These are phyloP conservation scores for Urocolius indicus DNA, from an alignment of 2,113 vertebrate species.

Conservation along the genomic window DNA sequence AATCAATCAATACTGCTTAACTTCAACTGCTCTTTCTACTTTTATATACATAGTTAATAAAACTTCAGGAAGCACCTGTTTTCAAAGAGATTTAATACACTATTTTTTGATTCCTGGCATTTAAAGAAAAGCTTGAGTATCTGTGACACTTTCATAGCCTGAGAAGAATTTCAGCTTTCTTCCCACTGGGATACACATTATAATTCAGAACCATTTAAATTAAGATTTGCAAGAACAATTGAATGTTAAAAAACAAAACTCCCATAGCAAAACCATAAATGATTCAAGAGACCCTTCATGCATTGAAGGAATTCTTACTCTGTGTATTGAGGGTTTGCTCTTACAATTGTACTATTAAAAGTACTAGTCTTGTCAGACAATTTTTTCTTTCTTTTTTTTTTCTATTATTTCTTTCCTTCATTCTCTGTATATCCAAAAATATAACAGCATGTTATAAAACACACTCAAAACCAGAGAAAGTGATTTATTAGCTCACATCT, in stretches of 20 bases:
- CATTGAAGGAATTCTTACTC: neutral
- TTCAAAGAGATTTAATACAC: constrained; percentile 11
- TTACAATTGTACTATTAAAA: neutral
- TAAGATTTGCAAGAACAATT: neutral
- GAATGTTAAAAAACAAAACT: neutral
- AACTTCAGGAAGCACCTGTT: constrained; percentile 63
- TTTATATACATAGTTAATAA: constrained; percentile 43
- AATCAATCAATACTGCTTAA: neutral
- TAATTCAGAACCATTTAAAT: neutral
- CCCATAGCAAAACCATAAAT: neutral
- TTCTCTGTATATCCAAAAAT: neutral
- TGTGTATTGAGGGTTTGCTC: neutral
- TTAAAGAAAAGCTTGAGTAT: constrained; percentile 17
- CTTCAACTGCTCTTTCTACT: neutral
- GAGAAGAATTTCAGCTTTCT: constrained; percentile 28
- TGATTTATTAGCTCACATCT: neutral
- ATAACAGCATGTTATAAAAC: neutral
- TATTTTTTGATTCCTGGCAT: constrained; percentile 18
- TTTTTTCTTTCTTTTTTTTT: neutral
- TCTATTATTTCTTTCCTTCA: neutral
- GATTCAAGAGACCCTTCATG: neutral
- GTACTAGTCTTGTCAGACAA: neutral
- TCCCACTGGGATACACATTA: neutral
- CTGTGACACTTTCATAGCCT: constrained; percentile 8
- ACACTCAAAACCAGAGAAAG: neutral